Base-by-base conservation (phyloP, 2,797 vertebrate species). In the Thaleichthys pacificus region DNA sequence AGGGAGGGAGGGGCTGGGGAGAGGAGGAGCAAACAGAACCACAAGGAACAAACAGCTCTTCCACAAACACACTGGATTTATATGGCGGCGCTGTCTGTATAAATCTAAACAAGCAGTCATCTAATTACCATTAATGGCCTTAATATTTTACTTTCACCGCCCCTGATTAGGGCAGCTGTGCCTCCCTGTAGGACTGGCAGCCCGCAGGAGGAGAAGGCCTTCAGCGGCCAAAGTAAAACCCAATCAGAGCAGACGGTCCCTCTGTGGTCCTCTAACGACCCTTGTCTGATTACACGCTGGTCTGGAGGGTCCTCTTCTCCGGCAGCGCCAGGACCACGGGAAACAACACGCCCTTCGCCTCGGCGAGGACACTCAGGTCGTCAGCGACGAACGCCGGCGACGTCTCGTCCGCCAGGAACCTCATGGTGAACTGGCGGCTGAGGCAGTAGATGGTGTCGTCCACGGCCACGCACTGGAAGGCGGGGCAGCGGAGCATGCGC, bases 261-360 rank as follows among this genome's bases (percentile, higher is more conserved):
- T 42, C 38, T 42, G 38, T 7, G 38, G 38, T n/a, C 15, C 51
- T 54, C 19, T 17, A 17, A 54, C 51, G 5, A 19, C 51, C 51
- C 51, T 17, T 9, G 61, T 82, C 78, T 77, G 24, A 70, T 92
- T 92, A 98, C 76, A 96, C 94, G 19, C 69, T 88, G 1, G 92
- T 95, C 77, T 96, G 95, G 0, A 62, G 85, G 3, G 70, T 62
- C 0, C 35, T 77, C 66, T 66, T 88, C 80, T 91, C 84, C 0
- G 96, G 95, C 69, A 98, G 86, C 5, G 89, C 87, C 69, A 99
- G 93, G n/a, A 95, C 88, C 0, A 94, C 87, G 0, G 97, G 95
- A 80, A 95, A 91, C 51, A 98, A 93, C 65, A 87, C 90, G 79
- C 97, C 97, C 38, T 75, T 93, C 0, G 94, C 94, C 0, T 70